Percentiles rank a stretch among this genome's conserved stretches.
These are phyloP conservation scores for Syrmaticus mikado DNA, from an alignment of 2,113 vertebrate species.

Conservation along the genomic window DNA sequence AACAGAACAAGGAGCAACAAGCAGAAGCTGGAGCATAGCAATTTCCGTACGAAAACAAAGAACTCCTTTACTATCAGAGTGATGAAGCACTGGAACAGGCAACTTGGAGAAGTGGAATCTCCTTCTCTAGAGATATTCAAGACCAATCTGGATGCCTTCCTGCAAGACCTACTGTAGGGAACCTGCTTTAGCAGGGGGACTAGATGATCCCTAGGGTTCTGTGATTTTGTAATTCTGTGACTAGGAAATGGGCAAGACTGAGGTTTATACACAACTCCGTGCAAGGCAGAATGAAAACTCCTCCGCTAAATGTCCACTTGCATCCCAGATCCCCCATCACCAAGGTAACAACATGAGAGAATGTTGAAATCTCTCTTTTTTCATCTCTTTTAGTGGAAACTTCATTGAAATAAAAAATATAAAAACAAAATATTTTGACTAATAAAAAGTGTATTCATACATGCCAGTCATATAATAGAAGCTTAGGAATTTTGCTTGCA, in stretches of 20 bases:
- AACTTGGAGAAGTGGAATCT: too few species aligned
- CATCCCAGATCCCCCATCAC: neutral
- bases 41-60: too few species aligned
- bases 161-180: too few species aligned
- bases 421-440: neutral
- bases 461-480: neutral
- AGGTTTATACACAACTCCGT: neutral
- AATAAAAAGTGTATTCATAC: neutral
- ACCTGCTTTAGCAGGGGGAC: too few species aligned
- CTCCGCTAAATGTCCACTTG: neutral
- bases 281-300: neutral
- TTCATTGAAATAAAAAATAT: neutral
- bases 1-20: too few species aligned
- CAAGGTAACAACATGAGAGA: neutral
- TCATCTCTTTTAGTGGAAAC: neutral
- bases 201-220: too few species aligned
- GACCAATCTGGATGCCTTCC: too few species aligned
- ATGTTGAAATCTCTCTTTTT: neutral
- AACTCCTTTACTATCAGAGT: too few species aligned
- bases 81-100: too few species aligned
- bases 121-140: too few species aligned
- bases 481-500: neutral
- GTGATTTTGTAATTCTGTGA: neutral
- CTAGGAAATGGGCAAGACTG: neutral
- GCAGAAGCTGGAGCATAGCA: too few species aligned